phyloP scores from a whole-genome alignment of 2,113 vertebrate species.

The Carassius gibelio region DNA sequence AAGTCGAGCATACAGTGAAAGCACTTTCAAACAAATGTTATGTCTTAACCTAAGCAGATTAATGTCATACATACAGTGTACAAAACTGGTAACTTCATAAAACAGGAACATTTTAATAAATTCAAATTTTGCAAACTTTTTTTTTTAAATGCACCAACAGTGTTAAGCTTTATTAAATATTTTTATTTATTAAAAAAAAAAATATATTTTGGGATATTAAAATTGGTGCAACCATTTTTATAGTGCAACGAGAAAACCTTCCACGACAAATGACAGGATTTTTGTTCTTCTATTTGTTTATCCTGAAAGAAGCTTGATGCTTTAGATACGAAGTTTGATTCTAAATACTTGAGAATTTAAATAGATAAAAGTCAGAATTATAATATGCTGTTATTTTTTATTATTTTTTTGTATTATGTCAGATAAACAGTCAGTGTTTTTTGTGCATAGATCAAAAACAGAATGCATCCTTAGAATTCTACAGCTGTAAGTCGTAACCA shows the following conservation, averaged over 20 bases:
- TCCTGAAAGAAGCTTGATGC: neutral
- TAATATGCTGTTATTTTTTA: neutral
- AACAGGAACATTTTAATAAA: neutral
- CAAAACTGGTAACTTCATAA: neutral
- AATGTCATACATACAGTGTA: neutral
- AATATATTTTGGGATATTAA: neutral
- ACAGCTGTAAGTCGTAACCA: too few relatives aligned
- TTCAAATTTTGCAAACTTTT: neutral
- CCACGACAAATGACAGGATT: neutral
- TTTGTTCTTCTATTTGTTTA: neutral
- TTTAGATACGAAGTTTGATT: neutral
- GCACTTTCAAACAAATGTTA: neutral
- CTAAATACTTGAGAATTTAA: neutral
- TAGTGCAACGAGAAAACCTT: neutral
- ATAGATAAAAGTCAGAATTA: neutral
- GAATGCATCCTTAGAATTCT: neutral
- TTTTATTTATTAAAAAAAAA: neutral
- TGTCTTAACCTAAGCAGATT: neutral
- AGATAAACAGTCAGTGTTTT: too few relatives aligned
- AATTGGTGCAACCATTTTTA: neutral
- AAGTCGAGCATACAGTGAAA: neutral
- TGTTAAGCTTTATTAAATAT: neutral
- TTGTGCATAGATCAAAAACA: neutral
- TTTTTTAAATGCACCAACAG: neutral
- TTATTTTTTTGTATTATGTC: neutral